Conservation (phyloP, 2,888 invertebrate species). For the Holacanthella duospinosa region DNA sequence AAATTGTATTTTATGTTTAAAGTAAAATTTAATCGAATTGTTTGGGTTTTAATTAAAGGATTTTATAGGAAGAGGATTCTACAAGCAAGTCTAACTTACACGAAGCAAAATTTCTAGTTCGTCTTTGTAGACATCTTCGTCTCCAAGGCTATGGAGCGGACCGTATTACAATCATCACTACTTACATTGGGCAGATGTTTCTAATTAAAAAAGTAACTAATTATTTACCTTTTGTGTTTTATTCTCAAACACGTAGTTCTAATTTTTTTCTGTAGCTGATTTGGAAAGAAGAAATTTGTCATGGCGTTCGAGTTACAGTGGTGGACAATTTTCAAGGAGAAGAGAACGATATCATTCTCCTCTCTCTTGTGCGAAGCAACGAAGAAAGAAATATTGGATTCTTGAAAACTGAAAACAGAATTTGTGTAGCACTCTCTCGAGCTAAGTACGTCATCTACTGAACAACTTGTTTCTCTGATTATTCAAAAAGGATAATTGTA, state of each 20-base stretch:
- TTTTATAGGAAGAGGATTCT: conserved; percentile 43
- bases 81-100: conserved; percentile 53
- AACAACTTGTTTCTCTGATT: too few species aligned
- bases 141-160: conserved; percentile 50
- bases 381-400: conserved; percentile 57
- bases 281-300: conserved; percentile 38
- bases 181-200: conserved; percentile 60
- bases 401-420: conserved; percentile 56
- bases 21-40: background rate
- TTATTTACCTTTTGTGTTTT: too few species aligned
- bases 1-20: too few species aligned
- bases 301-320: conserved; percentile 52
- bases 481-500: too few species aligned
- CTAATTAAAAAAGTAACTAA: conserved; percentile 48
- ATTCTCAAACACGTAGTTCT: background rate
- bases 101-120: conserved; percentile 55
- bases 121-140: conserved; percentile 52
- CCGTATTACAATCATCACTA: conserved; percentile 62
- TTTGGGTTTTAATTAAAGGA: background rate
- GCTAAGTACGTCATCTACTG: conserved; percentile 51
- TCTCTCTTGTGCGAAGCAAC: conserved; percentile 70
- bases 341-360: conserved; percentile 63
- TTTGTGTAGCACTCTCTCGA: conserved; percentile 67
- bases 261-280: background rate
- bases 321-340: conserved; percentile 75